These are phyloP conservation scores for Lapara coniferarum DNA, from an alignment of 2,888 invertebrate genomes.

Conservation along the genomic window DNA sequence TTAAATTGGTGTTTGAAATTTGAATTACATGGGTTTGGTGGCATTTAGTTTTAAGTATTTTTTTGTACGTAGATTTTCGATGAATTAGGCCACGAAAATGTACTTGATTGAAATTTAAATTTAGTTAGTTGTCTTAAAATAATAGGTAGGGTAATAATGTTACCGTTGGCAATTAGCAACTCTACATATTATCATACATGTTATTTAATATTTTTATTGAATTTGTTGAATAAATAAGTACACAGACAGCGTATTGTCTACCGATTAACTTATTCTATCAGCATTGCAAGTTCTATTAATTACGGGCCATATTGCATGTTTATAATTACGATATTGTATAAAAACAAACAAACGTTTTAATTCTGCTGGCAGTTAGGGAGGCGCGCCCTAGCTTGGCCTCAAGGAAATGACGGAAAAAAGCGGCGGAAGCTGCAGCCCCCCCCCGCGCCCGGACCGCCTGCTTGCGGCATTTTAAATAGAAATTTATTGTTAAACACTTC, in stretches of 20 bases:
- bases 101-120: too few relatives aligned
- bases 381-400: conserved; percentile 72
- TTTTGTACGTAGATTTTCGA: too few relatives aligned
- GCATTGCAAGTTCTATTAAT: conserved; percentile 29
- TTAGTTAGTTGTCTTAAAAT: too few relatives aligned
- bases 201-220: too few relatives aligned
- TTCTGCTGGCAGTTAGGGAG: conserved; percentile 63
- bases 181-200: too few relatives aligned
- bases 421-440: conserved; percentile 72
- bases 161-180: too few relatives aligned
- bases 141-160: too few relatives aligned
- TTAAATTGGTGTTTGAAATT: too few relatives aligned
- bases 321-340: conserved; percentile 40
- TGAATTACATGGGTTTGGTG: too few relatives aligned
- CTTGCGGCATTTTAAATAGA: conserved; percentile 83
- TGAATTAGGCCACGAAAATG: too few relatives aligned
- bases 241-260: not conserved
- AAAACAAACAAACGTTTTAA: conserved; percentile 73
- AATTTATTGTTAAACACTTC: conserved; percentile 83
- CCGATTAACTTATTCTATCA: conserved; percentile 9
- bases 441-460: conserved; percentile 44
- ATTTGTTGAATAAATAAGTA: not conserved
- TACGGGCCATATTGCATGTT: conserved; percentile 48
- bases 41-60: too few relatives aligned
- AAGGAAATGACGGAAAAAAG: conserved; percentile 83